Conservation (phyloP, 2,113 vertebrate species). For the Ageneiosus marmoratus region DNA sequence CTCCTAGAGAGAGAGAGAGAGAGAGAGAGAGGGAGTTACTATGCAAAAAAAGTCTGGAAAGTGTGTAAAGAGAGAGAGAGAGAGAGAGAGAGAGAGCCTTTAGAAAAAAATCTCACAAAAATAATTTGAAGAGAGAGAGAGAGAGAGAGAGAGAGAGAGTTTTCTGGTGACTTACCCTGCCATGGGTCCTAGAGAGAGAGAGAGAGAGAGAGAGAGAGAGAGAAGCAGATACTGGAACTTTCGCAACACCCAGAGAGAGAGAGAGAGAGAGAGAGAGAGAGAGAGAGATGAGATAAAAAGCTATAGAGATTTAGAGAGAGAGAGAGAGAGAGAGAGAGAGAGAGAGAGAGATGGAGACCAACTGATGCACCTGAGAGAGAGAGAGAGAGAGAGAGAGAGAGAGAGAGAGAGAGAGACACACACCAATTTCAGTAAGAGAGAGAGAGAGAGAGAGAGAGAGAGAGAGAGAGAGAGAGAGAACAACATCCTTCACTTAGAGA, state of each 20-base stretch:
- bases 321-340: too few relatives aligned
- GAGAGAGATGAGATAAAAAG: neutral
- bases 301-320: neutral
- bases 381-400: too few relatives aligned
- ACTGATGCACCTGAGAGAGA: neutral
- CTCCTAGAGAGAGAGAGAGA: neutral
- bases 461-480: neutral
- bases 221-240: slow-evolving; percentile 86
- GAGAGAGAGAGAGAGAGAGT: too few relatives aligned
- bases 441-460: neutral
- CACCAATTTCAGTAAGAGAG: neutral
- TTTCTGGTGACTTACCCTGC: slow-evolving; percentile 76
- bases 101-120: neutral
- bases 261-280: neutral
- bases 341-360: neutral
- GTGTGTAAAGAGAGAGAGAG: neutral
- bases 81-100: too few relatives aligned
- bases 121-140: too few relatives aligned
- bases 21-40: too few relatives aligned
- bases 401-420: too few relatives aligned
- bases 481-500: slow-evolving; percentile 38
- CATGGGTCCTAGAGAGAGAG: slow-evolving; percentile 76
- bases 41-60: neutral
- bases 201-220: neutral
- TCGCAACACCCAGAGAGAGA: slow-evolving; percentile 78